These are phyloP conservation scores for Thymelicus sylvestris DNA, from an alignment of 2,888 invertebrate genomes.

Conservation along the genomic window DNA sequence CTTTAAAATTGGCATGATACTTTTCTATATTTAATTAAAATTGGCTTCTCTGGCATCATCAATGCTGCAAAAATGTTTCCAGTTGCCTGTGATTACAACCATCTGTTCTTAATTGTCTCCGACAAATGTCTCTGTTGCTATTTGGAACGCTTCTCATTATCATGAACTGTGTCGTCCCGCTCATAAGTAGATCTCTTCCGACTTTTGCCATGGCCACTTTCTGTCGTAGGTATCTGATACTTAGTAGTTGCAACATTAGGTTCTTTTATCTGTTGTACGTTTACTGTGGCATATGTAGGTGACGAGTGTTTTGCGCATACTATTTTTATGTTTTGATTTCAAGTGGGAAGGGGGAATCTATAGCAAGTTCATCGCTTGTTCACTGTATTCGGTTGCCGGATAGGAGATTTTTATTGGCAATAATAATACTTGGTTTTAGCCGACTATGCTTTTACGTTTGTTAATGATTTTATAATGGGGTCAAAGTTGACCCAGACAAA, in stretches of 20 bases:
- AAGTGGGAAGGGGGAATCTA: not conserved
- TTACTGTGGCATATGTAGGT: conserved; percentile 44
- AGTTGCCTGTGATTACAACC: conserved; percentile 3
- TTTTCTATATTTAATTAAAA: conserved; percentile 16
- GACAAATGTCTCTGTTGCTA: conserved; percentile 1
- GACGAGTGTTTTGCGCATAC: conserved; percentile 19
- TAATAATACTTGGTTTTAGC: no score
- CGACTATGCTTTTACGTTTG: no score
- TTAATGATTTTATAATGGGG: no score
- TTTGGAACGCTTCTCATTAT: conserved; percentile 22
- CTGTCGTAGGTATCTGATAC: conserved; percentile 26
- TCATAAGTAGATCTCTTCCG: conserved; percentile 27
- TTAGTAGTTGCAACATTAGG: conserved; percentile 29
- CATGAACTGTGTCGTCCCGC: conserved; percentile 25
- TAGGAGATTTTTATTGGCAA: no score
- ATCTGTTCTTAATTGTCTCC: not conserved
- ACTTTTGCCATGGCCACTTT: conserved; percentile 25
- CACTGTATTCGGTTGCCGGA: no score
- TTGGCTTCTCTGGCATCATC: conserved; percentile 2
- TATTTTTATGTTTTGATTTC: not conserved
- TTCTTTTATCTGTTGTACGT: conserved; percentile 31
- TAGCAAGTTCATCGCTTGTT: no score
- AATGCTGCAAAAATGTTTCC: not conserved
- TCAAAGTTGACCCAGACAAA: no score
- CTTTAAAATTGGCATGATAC: not conserved